Base-by-base conservation (phyloP, 2,113 vertebrate genomes). In the Neotoma lepida region DNA sequence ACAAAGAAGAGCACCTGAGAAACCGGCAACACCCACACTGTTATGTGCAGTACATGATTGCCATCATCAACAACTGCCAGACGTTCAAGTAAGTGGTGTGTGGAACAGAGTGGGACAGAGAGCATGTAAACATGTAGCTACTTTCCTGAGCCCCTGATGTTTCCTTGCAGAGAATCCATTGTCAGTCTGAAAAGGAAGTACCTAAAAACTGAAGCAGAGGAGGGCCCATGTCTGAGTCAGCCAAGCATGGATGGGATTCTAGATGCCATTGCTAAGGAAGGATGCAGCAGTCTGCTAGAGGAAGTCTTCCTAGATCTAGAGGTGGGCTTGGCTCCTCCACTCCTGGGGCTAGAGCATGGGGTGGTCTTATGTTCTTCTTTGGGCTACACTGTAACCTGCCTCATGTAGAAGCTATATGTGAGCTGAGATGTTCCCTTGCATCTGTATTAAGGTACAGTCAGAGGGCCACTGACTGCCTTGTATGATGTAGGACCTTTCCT, bases 291-390 rank as follows among this genome's bases (percentile, higher is more conserved):
- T 97, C 98, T 99, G 28, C 96, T 99, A 89, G 99, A 99, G 91
- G 99, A 99, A 97, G 99, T 99, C 96, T 99, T 99, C 97, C 98
- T 99, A 44, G 99, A 99, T 97, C 98, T 99, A 82, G 99, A 99
- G 98, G 99, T 99, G 96, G 96, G 89, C 81, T 6, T 51, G 93
- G 71, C n/a, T 81, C 61, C 76, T 28, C 28, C 33, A 46, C 46
- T 2, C 3, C 46, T 70, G 24, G 33, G 81, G 51, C 74, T 18
- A 33, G 30, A 56, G 63, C 17, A 18, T n/a, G 58, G 44, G 39
- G 46, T 17, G 13, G 8, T 54, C 49, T 44, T 54, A 15, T 24
- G 0, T 35, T 74, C 33, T 49, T 51, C 49, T 66, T 1, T 3
- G 15, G 28, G 14, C 5, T 5, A 28, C 17, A n/a, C 33, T 39